These are phyloP conservation scores for Agrotis clavis DNA, from an alignment of 2,888 invertebrate genomes.

Conservation along the genomic window DNA sequence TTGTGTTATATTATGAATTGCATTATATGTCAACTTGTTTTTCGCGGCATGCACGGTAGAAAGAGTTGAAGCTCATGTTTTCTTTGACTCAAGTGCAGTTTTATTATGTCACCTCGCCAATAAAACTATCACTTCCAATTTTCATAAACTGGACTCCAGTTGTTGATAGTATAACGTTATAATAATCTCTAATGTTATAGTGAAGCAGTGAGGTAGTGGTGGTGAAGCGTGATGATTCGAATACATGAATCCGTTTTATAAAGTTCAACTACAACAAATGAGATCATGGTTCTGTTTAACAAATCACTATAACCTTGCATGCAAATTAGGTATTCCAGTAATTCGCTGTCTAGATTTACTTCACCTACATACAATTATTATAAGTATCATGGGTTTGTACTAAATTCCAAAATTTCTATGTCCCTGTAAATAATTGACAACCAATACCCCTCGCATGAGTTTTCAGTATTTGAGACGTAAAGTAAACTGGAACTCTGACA, in stretches of 20 bases:
- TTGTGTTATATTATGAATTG: constrained; percentile 6
- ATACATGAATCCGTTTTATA: constrained; percentile 57
- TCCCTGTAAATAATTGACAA: not conserved
- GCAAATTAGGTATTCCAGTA: constrained; percentile 78
- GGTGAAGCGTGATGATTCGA: constrained; percentile 48
- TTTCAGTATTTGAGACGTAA: too few species aligned
- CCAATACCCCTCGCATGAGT: too few species aligned
- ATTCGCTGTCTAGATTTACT: constrained; percentile 65
- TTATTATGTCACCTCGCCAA: constrained; percentile 2
- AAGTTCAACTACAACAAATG: constrained; percentile 73
- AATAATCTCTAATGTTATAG: constrained; percentile 16
- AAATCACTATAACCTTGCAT: constrained; percentile 82
- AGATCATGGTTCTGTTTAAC: constrained; percentile 78
- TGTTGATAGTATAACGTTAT: not conserved
- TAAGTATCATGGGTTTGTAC: not conserved
- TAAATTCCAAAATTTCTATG: constrained; percentile 5
- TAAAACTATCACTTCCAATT: constrained; percentile 14
- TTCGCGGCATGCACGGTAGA: not conserved
- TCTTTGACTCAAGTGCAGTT: constrained; percentile 9
- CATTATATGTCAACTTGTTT: not conserved
- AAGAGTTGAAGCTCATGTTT: not conserved
- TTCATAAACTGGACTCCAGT: not conserved
- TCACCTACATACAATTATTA: constrained; percentile 32
- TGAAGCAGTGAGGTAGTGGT: constrained; percentile 25
- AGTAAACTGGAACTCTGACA: too few species aligned